phyloP scores from a whole-genome alignment of 64 coral and sea anemone species.

The Anthopleura sola region DNA sequence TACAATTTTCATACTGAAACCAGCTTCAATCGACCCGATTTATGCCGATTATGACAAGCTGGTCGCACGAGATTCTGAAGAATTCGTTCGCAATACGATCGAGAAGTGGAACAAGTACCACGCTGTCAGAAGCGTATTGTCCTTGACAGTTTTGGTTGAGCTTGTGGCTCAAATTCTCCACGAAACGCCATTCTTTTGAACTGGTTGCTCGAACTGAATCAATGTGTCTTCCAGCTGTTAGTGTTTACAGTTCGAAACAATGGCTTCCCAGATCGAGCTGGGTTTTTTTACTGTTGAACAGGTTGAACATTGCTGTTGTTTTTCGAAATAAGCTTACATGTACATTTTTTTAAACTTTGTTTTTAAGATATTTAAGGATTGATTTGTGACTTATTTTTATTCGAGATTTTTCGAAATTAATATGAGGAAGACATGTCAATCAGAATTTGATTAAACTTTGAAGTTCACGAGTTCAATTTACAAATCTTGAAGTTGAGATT shows the following conservation, averaged over 20 bases:
- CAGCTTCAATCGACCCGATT: conserved; percentile 85
- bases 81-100: conserved; percentile 66
- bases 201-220: background rate
- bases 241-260: too few relatives aligned
- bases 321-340: too few relatives aligned
- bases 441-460: background rate
- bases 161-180: conserved; percentile 31
- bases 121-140: conserved; percentile 45
- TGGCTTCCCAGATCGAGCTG: too few relatives aligned
- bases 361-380: too few relatives aligned
- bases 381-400: too few relatives aligned
- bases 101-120: conserved; percentile 79
- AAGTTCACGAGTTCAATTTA: too few relatives aligned
- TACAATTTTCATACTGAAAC: conserved; percentile 62
- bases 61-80: conserved; percentile 25
- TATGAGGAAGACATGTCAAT: too few relatives aligned
- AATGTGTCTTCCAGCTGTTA: background rate
- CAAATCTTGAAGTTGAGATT: too few relatives aligned
- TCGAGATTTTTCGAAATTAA: too few relatives aligned
- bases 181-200: conserved; percentile 18
- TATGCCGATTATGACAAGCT: conserved; percentile 52
- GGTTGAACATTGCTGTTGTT: too few relatives aligned
- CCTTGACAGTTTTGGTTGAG: conserved; percentile 40
- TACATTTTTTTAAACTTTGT: too few relatives aligned
- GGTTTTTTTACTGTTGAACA: too few relatives aligned